A percentile compares a stretch with the other conserved stretches of the same genome.
Evolutionary conservation across 2,888 invertebrate species (phyloP).

Genomic region (Icerya purchasi): DNA sequence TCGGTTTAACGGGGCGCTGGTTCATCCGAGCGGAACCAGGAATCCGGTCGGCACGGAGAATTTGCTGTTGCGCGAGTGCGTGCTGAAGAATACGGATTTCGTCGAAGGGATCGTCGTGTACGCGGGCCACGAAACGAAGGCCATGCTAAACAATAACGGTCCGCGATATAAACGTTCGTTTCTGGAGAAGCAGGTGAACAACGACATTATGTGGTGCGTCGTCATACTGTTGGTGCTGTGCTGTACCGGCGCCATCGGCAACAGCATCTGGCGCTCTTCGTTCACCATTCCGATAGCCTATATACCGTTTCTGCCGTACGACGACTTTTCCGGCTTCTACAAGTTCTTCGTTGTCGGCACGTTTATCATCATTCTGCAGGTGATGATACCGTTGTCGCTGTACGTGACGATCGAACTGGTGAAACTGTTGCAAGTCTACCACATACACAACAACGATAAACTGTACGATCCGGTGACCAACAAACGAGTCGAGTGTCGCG

Average conservation of each 20-base stretch:
- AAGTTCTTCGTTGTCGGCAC: conserved; percentile 84
- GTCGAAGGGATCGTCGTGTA: conserved; percentile 93
- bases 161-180: conserved; percentile 9
- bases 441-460: conserved; percentile 78
- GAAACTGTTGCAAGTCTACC: conserved; percentile 84
- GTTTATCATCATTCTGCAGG: conserved; percentile 76
- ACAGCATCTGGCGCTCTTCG: conserved; percentile 58
- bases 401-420: conserved; percentile 95
- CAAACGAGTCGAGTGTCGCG: conserved; percentile 70
- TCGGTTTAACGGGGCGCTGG: conserved; percentile 72
- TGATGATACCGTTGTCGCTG: conserved; percentile 88
- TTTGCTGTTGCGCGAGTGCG: conserved; percentile 76
- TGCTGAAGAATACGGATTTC: conserved; percentile 87
- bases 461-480: conserved; percentile 68
- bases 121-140: conserved; percentile 31
- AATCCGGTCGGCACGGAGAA: conserved; percentile 74
- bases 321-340: conserved; percentile 34
- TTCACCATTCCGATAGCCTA: conserved; percentile 34
- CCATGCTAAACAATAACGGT: conserved; percentile 10
- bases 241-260: conserved; percentile 73
- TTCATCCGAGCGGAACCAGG: conserved; percentile 53
- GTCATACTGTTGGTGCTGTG: conserved; percentile 73
- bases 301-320: conserved; percentile 25
- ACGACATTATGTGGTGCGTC: conserved; percentile 91
- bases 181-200: conserved; percentile 20